Evolutionary conservation across 2,797 vertebrate genomes (phyloP).

Genomic region (Pipistrellus pygmaeus): DNA sequence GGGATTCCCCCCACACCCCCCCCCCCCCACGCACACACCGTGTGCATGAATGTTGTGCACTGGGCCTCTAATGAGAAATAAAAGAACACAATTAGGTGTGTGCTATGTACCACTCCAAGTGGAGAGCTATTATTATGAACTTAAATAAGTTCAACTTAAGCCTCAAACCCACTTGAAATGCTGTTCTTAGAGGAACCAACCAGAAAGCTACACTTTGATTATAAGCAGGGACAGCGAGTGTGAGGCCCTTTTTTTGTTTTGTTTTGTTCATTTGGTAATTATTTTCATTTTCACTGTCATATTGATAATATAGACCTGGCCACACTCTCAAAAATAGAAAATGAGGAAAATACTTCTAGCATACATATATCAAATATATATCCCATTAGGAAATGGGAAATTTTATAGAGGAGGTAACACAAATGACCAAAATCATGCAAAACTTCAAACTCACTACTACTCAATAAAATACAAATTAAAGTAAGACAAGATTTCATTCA

Average conservation of each 20-base stretch:
- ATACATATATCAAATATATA: not conserved
- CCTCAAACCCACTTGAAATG: not conserved
- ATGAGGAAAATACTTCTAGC: not conserved
- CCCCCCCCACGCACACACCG: too few species aligned
- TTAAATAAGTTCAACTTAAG: not conserved
- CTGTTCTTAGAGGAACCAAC: not conserved
- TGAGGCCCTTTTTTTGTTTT: not conserved
- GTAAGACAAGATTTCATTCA: not conserved
- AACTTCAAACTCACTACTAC: not conserved
- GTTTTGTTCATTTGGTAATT: constrained; percentile 11
- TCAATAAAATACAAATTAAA: constrained; percentile 23
- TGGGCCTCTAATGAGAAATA: not conserved
- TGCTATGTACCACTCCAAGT: not conserved
- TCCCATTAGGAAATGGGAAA: not conserved
- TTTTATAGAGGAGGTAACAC: not conserved
- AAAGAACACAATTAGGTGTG: not conserved
- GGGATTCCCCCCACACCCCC: too few species aligned
- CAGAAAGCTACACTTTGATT: not conserved
- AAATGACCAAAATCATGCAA: not conserved
- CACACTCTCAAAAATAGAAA: not conserved
- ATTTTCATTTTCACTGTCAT: constrained; percentile 26
- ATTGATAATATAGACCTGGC: not conserved
- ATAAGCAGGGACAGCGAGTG: not conserved
- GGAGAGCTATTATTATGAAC: not conserved
- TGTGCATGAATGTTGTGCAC: too few species aligned